Evolutionary conservation across 1,140 invertebrate species (phyloP), one percentile per base, ranked within the genome.

Genomic region (Achroia grisella): DNA sequence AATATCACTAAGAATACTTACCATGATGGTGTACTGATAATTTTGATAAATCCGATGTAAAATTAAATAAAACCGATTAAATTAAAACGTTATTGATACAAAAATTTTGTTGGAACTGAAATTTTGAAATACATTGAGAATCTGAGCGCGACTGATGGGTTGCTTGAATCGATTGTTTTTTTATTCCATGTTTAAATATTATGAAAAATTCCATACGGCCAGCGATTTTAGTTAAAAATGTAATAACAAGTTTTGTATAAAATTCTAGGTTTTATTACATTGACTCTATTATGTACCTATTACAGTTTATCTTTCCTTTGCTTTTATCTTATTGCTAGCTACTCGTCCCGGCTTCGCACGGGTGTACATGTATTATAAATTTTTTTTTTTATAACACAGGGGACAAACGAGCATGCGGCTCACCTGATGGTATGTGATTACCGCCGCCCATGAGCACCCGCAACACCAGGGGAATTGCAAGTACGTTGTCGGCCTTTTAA

Each of bases 71-170:
- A 71, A 73, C 59, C 57, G 50, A 27, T 57, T 53, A 51, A 63
- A 59, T 64, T 52, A 63, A 71, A 71, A 69, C 52, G 48, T 57
- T 50, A 63, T 66, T 32, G 29, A 10, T 72, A 80, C 76, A 73
- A 79, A 77, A 80, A 83, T 77, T 77, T 77, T 70, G 45, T 48
- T 32, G 42, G 43, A 61, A 77, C 71, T 64, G 48, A 73, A 80
- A 77, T 77, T 83, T 80, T 58, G 73, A 80, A 74, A 71, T 57
- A 67, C 78, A 69, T 33, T 63, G 68, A 59, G 48, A 72, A 71
- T 68, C 62, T 57, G 43, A 60, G 68, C 52, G 66, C 65, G 60
- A 59, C 55, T 52, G 58, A 53, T 69, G 61, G 71, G 65, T 60
- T 44, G 67, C 53, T 57, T 42, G 49, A 59, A 71, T 71, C 58